Percentiles rank a stretch among this genome's conserved stretches.
These are phyloP conservation scores for Dicrurus megarhynchus DNA, from an alignment of 2,113 vertebrate genomes.

Conservation along the genomic window DNA sequence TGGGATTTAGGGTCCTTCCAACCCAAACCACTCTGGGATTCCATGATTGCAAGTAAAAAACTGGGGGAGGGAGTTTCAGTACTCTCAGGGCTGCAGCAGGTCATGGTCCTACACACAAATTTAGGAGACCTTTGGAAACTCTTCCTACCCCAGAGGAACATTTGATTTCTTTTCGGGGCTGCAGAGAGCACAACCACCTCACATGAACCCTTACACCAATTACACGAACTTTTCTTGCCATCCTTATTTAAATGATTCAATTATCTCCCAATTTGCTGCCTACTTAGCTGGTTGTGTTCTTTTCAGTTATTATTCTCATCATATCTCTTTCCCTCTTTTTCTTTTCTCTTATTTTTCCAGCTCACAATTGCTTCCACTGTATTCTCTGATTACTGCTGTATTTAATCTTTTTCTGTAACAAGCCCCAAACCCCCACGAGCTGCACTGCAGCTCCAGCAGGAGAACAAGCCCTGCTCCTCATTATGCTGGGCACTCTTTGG, in stretches of 20 bases:
- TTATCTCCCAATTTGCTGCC: background rate
- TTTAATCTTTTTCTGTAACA: background rate
- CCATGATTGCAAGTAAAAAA: background rate
- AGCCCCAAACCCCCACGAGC: background rate
- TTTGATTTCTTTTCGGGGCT: background rate
- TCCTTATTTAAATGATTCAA: background rate
- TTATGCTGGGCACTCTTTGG: background rate
- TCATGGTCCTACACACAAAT: rapidly evolving
- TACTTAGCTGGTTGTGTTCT: background rate
- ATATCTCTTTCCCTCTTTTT: background rate
- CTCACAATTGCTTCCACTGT: background rate
- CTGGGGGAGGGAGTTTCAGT: background rate
- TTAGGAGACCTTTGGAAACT: background rate
- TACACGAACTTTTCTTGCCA: background rate
- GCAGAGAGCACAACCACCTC: background rate
- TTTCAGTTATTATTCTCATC: background rate
- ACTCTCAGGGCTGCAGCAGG: background rate
- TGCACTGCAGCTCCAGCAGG: background rate
- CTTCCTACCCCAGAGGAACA: background rate
- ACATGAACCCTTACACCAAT: background rate
- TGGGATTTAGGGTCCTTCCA: rapidly evolving
- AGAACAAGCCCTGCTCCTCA: background rate
- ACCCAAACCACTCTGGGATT: background rate
- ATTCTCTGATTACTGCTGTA: background rate
- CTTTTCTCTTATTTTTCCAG: background rate